These are phyloP conservation scores for Sebastes hopkinsi DNA, from an alignment of 2,797 vertebrate genomes.

Conservation along the genomic window DNA sequence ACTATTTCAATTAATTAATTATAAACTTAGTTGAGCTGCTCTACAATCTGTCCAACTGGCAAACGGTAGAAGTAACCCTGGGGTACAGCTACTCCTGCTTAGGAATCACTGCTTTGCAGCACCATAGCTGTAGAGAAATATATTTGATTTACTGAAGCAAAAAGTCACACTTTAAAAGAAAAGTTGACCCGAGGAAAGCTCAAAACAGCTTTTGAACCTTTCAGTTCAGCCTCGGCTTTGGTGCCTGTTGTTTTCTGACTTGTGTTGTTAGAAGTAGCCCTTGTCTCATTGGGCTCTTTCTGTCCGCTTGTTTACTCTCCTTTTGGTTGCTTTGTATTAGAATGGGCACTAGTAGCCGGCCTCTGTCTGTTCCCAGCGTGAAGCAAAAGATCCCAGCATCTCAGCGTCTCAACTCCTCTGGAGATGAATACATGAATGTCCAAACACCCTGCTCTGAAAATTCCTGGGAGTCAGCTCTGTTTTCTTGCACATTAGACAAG, in stretches of 20 bases:
- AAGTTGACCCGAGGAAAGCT: slow-evolving; percentile 15
- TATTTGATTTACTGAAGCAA: slow-evolving; percentile 40
- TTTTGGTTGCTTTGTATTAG: slow-evolving; percentile 56
- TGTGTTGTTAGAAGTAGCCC: slow-evolving; percentile 16
- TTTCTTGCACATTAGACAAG: slow-evolving; percentile 67
- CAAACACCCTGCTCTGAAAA: slow-evolving; percentile 45
- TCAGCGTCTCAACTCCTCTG: slow-evolving; percentile 59
- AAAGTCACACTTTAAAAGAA: slow-evolving; percentile 10
- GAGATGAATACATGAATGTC: slow-evolving; percentile 76
- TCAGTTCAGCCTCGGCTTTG: slow-evolving; percentile 8
- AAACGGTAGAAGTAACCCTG: neutral
- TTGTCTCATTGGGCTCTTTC: slow-evolving; percentile 34
- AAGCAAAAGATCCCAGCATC: slow-evolving; percentile 44
- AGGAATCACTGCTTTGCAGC: neutral
- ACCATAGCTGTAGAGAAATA: neutral
- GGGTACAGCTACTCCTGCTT: neutral
- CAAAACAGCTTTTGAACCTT: slow-evolving; percentile 18
- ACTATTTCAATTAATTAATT: neutral
- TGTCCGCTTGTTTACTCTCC: slow-evolving; percentile 59
- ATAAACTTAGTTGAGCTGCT: neutral
- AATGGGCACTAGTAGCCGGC: slow-evolving; percentile 32
- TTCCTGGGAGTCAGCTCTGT: slow-evolving; percentile 46
- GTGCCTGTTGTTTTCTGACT: slow-evolving; percentile 32
- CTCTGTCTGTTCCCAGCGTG: slow-evolving; percentile 51
- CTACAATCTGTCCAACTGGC: neutral